phyloP scores from a whole-genome alignment of 2,888 invertebrate species.

The Suillia variegata region DNA sequence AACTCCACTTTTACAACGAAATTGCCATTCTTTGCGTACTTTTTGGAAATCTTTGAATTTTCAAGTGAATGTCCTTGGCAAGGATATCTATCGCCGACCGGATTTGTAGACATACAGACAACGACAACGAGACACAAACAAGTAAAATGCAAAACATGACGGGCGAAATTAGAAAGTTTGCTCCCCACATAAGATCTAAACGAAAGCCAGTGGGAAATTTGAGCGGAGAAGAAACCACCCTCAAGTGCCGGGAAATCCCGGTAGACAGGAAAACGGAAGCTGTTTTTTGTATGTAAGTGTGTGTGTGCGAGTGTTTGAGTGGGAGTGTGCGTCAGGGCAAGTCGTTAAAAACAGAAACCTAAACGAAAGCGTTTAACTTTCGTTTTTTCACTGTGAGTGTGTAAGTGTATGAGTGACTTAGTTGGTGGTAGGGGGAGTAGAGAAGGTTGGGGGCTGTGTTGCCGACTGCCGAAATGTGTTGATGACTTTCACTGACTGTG shows the following conservation, averaged over 20 bases:
- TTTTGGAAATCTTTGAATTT: conserved; percentile 37
- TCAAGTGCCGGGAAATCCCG: conserved; percentile 45
- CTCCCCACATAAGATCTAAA: not conserved
- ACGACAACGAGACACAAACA: not conserved
- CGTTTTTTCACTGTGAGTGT: conserved; percentile 34
- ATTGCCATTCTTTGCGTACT: conserved; percentile 20
- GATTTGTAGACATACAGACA: conserved; percentile 7
- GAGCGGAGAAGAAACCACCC: conserved; percentile 37
- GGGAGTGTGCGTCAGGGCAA: conserved; percentile 2
- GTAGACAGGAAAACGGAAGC: conserved; percentile 56
- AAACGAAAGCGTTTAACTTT: conserved; percentile 41
- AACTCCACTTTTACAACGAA: conserved; percentile 16
- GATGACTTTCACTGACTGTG: conserved; percentile 54
- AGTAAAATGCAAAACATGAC: conserved; percentile 47
- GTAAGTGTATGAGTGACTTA: too few relatives aligned
- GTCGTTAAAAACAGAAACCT: conserved; percentile 27
- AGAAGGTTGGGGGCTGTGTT: not conserved
- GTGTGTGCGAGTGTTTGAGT: conserved; percentile 36
- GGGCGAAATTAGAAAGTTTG: conserved; percentile 51
- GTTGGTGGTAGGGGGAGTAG: too few relatives aligned
- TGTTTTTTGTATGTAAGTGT: conserved; percentile 16
- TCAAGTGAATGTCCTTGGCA: conserved; percentile 14
- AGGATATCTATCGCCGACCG: conserved; percentile 3
- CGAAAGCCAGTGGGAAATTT: too few relatives aligned
- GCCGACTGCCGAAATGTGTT: conserved; percentile 37